phyloP scores from a whole-genome alignment of 2,797 vertebrate species.

The Pelodytes ibericus region DNA sequence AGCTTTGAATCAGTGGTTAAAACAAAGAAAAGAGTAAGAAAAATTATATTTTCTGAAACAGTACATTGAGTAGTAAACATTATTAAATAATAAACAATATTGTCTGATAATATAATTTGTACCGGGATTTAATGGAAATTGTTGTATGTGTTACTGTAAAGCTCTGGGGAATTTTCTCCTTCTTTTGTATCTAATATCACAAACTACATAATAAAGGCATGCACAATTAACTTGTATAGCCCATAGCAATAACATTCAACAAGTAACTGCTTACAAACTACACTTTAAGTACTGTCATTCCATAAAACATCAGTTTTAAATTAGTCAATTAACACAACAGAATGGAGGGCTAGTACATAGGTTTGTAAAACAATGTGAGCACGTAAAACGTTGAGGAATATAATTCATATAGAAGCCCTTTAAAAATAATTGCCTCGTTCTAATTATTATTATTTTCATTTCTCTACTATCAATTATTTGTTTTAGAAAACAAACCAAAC shows the following conservation, averaged over 20 bases:
- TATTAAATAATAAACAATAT: no score
- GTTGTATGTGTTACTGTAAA: no score
- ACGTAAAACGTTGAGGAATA: neutral
- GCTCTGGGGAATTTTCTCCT: no score
- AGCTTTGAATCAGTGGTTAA: no score
- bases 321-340: neutral
- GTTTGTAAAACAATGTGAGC: neutral
- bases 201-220: neutral
- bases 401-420: no score
- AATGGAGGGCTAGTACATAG: neutral
- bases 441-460: neutral
- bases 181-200: no score
- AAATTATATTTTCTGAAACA: no score
- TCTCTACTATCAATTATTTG: neutral
- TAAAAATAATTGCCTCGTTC: neutral
- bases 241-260: neutral
- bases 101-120: no score
- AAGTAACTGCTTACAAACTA: neutral
- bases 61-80: no score
- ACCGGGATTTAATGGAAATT: no score
- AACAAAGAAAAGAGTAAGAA: no score
- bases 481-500: no score
- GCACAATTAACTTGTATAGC: constrained; percentile 32
- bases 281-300: neutral
- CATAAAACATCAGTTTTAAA: neutral